phyloP scores from a whole-genome alignment of 2,113 vertebrate species.

The Pterocles gutturalis region DNA sequence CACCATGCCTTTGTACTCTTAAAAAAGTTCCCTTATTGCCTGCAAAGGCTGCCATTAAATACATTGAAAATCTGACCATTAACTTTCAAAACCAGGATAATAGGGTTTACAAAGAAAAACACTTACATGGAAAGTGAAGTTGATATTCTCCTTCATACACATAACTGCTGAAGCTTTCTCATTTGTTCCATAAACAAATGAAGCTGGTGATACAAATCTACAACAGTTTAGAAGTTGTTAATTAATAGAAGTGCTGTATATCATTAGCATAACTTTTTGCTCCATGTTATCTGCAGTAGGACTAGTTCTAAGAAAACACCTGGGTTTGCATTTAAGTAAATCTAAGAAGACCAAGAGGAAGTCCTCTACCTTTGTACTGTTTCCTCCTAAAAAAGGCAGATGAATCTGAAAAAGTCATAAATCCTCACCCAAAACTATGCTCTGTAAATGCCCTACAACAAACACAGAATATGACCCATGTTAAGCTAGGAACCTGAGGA shows the following conservation, averaged over 20 bases:
- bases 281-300: not conserved
- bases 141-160: slow-evolving; percentile 87
- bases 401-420: not conserved
- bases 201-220: slow-evolving; percentile 87
- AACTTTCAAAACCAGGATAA: not conserved
- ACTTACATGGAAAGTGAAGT: slow-evolving; percentile 92
- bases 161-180: slow-evolving; percentile 58
- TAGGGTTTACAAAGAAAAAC: not conserved
- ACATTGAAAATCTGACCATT: not conserved
- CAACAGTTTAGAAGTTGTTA: not conserved
- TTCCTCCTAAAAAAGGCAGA: not conserved
- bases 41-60: not conserved
- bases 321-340: not conserved
- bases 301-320: not conserved
- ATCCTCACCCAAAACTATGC: not conserved
- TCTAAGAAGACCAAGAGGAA: not conserved
- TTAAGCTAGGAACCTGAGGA: not conserved
- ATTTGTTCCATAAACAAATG: slow-evolving; percentile 86
- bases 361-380: not conserved
- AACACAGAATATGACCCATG: not conserved
- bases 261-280: not conserved
- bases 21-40: not conserved
- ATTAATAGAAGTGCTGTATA: not conserved
- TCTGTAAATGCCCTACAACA: not conserved
- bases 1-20: not conserved